phyloP scores from a whole-genome alignment of 2,797 vertebrate species.

The Squalus acanthias region DNA sequence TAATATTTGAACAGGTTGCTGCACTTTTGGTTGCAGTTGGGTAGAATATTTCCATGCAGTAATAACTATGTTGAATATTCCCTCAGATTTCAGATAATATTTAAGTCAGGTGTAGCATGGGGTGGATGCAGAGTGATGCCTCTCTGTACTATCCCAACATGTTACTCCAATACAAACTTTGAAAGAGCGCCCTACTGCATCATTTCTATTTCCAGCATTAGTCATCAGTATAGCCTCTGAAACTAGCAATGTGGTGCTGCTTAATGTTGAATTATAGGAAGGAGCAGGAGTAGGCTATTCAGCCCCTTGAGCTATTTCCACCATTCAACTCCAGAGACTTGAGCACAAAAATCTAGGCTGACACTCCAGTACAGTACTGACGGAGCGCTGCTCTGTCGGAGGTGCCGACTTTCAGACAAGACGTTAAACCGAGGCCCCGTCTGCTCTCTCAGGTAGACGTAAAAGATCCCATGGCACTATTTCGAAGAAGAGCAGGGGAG shows the following conservation, averaged over 20 bases:
- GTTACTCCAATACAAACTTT: neutral
- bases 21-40: no score
- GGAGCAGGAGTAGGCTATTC: neutral
- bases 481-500: no score
- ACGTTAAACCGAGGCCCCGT: no score
- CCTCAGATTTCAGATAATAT: neutral
- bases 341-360: no score
- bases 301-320: neutral
- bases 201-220: neutral
- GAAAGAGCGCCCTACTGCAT: neutral
- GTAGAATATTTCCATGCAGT: neutral
- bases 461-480: no score
- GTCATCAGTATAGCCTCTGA: neutral
- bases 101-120: neutral
- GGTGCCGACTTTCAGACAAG: no score
- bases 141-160: neutral
- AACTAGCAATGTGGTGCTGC: neutral
- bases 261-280: neutral
- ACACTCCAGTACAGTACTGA: no score
- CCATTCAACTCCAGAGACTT: neutral
- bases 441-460: no score
- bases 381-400: no score
- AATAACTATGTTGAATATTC: neutral
- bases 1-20: neutral
- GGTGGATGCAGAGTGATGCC: neutral